A percentile compares a stretch with the other conserved stretches of the same genome.
Evolutionary conservation across 2,888 invertebrate genomes (phyloP).

Genomic region (Capitulum mitella): DNA sequence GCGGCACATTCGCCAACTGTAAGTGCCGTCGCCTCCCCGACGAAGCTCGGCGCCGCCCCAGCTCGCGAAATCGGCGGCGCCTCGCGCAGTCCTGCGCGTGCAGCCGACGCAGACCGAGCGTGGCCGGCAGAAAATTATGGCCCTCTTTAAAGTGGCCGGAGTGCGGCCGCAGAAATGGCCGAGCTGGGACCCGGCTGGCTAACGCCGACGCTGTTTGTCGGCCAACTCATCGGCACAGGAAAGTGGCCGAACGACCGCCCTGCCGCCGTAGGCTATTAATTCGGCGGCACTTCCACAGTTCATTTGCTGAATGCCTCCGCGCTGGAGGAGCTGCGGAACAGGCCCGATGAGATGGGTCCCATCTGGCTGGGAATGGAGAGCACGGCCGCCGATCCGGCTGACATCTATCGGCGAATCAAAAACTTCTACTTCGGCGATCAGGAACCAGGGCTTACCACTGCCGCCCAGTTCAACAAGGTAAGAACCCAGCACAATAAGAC

Average conservation of each 20-base stretch:
- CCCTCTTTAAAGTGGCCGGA: too few relatives aligned
- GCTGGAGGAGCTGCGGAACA: conserved; percentile 18
- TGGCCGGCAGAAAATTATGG: too few relatives aligned
- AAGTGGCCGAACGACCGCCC: too few relatives aligned
- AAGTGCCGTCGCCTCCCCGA: not conserved
- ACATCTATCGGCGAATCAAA: not conserved
- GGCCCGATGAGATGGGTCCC: not conserved
- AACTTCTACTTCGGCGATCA: conserved; percentile 9
- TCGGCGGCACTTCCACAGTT: not conserved
- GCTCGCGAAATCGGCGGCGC: too few relatives aligned
- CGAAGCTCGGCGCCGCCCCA: too few relatives aligned
- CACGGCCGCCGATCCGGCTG: not conserved
- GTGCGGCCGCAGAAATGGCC: too few relatives aligned
- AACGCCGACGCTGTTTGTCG: too few relatives aligned
- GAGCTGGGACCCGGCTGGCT: not conserved
- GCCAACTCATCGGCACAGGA: too few relatives aligned
- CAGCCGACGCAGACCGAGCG: too few relatives aligned
- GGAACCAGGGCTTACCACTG: not conserved
- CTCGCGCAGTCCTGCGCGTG: too few relatives aligned
- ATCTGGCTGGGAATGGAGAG: conserved; percentile 22
- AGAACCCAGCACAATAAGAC: too few relatives aligned
- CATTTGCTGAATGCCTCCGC: conserved; percentile 16
- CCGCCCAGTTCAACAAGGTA: not conserved
- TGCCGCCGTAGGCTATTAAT: not conserved
- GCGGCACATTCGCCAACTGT: conserved; percentile 21